Base-by-base conservation (phyloP, 2,113 vertebrate species). In the Saimiri boliviensis region DNA sequence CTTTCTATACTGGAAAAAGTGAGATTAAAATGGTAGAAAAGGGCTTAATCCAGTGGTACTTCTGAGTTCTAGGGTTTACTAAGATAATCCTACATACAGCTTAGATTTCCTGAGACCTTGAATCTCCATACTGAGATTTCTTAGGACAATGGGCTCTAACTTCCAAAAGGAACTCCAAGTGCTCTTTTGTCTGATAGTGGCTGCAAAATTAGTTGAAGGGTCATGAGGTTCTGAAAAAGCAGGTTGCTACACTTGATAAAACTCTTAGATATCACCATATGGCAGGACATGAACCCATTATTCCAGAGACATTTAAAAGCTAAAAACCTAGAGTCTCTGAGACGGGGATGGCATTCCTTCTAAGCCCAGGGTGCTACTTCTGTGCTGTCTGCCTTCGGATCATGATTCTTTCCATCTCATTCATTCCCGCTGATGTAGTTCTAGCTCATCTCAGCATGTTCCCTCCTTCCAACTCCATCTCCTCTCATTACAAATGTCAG, bases 1-100 rank as follows among this genome's bases (percentile, higher is more conserved):
- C 40, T 89, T 94, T 81, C 66, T 82, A 13, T 45, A 70, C 37
- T 86, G 63, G 8, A 42, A 27, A 93, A 76, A 77, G 42, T 49
- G 12, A 89, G 42, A 71, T 83, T 25, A 89, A 94, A 86, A 45
- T 30, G 3, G 45, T 16, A 94, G 27, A 27, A 82, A 96, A 82
- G 94, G 60, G 37, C 54, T 83, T 96, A 68, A 80, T 84, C 42
- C 74, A 93, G 37, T 91, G 77, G 91, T 42, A 94, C 25, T 79
- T 88, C 40, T 76, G n/a, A 58, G 25, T 88, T 76, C 52, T 37
- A 84, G 27, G 63, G 47, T 45, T 95, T 17, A 86, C 1, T 73
- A 52, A 77, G 37, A 47, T 80, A 89, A 58, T 54, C 16, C 45
- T 87, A 91, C 37, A 68, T 68, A 88, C 6, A 30, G 35, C 17